Evolutionary conservation across 2,888 invertebrate genomes (phyloP).

Genomic region (Stomorhina lunata): DNA sequence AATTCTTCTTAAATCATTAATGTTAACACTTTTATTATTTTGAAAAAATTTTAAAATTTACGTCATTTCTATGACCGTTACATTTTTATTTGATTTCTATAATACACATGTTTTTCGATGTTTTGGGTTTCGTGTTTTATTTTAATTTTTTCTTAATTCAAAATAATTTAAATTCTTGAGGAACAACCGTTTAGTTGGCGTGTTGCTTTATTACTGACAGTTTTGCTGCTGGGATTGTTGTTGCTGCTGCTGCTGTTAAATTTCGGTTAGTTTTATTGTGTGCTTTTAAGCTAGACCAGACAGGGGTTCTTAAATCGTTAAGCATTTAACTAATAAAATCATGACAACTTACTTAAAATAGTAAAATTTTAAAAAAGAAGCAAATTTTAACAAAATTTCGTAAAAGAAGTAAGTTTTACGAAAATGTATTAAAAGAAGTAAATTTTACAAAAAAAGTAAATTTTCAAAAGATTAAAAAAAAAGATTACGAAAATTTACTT

Average conservation of each 20-base stretch:
- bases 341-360: too few relatives aligned
- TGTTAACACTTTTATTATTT: neutral
- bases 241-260: slow-evolving; percentile 15
- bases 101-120: slow-evolving; percentile 4
- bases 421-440: too few relatives aligned
- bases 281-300: slow-evolving; percentile 52
- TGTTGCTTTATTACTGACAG: slow-evolving; percentile 62
- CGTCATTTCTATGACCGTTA: slow-evolving; percentile 41
- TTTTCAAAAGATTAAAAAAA: too few relatives aligned
- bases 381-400: too few relatives aligned
- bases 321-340: too few relatives aligned
- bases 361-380: too few relatives aligned
- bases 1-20: neutral
- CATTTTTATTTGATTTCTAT: slow-evolving; percentile 14
- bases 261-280: slow-evolving; percentile 37
- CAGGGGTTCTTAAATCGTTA: slow-evolving; percentile 57
- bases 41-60: neutral
- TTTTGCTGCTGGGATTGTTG: slow-evolving; percentile 32
- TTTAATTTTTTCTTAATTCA: neutral
- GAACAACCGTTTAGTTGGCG: slow-evolving; percentile 60
- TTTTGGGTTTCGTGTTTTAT: neutral
- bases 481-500: too few relatives aligned
- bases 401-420: too few relatives aligned
- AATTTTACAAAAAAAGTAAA: too few relatives aligned
- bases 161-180: slow-evolving; percentile 15